Evolutionary conservation across 2,797 vertebrate genomes (phyloP).

Genomic region (Garrulus glandarius): DNA sequence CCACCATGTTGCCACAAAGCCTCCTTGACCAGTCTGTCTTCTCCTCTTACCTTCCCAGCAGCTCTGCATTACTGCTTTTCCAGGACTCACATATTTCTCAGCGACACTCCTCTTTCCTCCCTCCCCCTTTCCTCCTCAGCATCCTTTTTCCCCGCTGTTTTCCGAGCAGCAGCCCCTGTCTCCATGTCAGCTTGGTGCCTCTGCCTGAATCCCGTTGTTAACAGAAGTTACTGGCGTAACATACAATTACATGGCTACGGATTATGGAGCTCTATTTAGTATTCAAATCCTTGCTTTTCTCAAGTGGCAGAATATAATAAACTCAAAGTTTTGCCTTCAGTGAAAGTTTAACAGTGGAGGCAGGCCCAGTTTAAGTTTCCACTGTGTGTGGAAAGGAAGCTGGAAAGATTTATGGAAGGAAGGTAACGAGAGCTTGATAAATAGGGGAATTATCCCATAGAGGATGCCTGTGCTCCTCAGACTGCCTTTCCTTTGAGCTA

Average conservation of each 20-base stretch:
- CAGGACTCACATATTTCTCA: not conserved
- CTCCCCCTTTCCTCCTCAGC: not conserved
- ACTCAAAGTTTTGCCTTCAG: not conserved
- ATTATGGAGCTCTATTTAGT: not conserved
- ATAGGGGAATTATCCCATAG: not conserved
- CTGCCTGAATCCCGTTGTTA: not conserved
- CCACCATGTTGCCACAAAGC: not conserved
- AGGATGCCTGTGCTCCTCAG: not conserved
- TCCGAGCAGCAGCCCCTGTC: not conserved
- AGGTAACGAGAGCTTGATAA: not conserved
- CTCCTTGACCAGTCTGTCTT: not conserved
- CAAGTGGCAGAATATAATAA: not conserved
- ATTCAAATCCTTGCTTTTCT: constrained; percentile 15
- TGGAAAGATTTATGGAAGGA: constrained; percentile 30
- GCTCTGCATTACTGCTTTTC: not conserved
- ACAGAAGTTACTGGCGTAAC: not conserved
- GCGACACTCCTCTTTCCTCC: not conserved
- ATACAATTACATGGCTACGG: not conserved
- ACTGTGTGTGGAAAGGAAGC: not conserved
- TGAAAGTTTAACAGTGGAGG: not conserved
- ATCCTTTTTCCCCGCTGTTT: fast-evolving
- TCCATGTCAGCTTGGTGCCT: not conserved
- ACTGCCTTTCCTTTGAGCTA: not conserved
- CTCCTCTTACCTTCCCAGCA: not conserved
- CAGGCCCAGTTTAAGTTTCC: not conserved